Evolutionary conservation across 2,888 invertebrate genomes (phyloP).

Genomic region (Acleris cristana): DNA sequence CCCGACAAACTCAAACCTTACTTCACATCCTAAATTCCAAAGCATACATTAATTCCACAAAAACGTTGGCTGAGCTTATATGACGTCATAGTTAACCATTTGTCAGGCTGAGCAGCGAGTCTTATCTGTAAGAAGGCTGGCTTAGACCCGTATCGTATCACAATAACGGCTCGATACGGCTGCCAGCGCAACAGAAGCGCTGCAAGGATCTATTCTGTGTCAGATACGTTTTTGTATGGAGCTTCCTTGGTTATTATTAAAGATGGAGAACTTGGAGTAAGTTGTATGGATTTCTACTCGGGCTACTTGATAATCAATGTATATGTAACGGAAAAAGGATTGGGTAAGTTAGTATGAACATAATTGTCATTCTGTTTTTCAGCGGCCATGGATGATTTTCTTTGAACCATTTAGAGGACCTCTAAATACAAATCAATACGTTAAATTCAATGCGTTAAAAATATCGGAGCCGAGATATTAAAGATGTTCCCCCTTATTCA

Average conservation of each 20-base stretch:
- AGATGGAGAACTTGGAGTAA: neutral
- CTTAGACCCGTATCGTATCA: constrained; percentile 63
- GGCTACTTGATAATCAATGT: neutral
- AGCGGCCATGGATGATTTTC: no score
- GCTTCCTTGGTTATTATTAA: neutral
- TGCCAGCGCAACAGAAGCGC: constrained; percentile 46
- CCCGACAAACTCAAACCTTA: neutral
- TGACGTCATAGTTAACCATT: constrained; percentile 71
- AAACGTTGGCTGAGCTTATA: constrained; percentile 36
- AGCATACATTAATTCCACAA: constrained; percentile 18
- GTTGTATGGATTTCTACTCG: neutral
- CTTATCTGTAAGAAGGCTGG: constrained; percentile 69
- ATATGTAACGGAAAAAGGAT: neutral
- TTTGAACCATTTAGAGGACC: no score
- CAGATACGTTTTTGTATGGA: constrained; percentile 17
- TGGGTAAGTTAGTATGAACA: no score
- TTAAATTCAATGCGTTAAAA: no score
- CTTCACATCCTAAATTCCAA: neutral
- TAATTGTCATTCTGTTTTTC: no score
- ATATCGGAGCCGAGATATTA: no score
- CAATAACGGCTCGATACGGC: constrained; percentile 65
- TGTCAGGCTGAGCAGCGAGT: constrained; percentile 74
- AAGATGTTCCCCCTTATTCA: no score
- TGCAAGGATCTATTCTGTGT: constrained; percentile 42
- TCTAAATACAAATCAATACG: no score